Evolutionary conservation across 2,797 vertebrate species (phyloP).

Genomic region (Cheirogaleus major): DNA sequence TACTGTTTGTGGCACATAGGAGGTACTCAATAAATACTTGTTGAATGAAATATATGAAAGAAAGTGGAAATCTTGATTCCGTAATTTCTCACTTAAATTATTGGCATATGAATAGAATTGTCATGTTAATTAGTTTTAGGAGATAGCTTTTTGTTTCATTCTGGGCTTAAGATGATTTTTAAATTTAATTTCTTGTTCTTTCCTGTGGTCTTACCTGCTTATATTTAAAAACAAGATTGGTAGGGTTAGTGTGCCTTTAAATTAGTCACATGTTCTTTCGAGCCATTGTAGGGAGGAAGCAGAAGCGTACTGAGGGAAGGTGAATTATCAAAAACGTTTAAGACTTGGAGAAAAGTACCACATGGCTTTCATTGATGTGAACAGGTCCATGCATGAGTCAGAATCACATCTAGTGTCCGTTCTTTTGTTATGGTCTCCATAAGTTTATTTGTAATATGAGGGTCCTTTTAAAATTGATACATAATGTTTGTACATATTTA

Average conservation of each 20-base stretch:
- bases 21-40: neutral
- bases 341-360: neutral
- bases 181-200: neutral
- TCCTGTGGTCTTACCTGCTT: neutral
- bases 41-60: neutral
- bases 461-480: neutral
- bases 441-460: neutral
- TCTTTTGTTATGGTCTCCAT: neutral
- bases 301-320: neutral
- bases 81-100: slow-evolving; percentile 9
- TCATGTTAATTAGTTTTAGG: slow-evolving; percentile 5
- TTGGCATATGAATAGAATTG: neutral
- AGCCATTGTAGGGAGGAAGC: neutral
- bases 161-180: neutral
- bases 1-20: neutral
- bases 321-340: neutral
- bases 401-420: neutral
- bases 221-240: neutral
- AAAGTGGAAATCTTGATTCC: neutral
- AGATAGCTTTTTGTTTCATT: neutral
- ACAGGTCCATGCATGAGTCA: neutral
- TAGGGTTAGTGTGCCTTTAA: neutral
- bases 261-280: neutral
- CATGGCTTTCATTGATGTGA: neutral
- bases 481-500: neutral